Percentiles rank a stretch among this genome's conserved stretches.
These are phyloP conservation scores for Prietella phreatophila DNA, from an alignment of 2,113 vertebrate genomes.

Conservation along the genomic window DNA sequence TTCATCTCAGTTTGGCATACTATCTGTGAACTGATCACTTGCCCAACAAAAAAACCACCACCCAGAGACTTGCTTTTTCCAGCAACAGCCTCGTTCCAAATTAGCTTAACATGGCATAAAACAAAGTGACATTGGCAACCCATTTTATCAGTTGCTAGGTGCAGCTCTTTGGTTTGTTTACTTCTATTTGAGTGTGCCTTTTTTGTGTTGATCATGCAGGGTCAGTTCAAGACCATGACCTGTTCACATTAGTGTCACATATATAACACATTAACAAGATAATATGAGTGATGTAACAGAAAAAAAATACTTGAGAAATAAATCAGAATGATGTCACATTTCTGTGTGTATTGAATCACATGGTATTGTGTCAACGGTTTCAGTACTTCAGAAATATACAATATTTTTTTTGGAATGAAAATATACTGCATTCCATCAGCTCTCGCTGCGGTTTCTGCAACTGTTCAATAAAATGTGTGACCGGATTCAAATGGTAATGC, in stretches of 20 bases:
- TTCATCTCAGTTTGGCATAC: background rate
- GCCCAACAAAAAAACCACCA: background rate
- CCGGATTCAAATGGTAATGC: constrained; percentile 9
- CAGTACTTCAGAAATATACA: background rate
- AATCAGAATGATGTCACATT: background rate
- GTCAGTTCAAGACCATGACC: background rate
- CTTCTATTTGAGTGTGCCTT: background rate
- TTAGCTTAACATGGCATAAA: background rate
- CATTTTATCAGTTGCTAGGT: background rate
- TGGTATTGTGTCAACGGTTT: background rate
- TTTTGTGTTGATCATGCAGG: background rate
- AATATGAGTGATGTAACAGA: background rate
- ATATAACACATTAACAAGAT: background rate
- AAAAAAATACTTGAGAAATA: background rate
- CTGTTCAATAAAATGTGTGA: background rate
- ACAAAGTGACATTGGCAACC: background rate
- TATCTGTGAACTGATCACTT: background rate
- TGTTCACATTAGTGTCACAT: background rate
- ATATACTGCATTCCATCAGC: background rate
- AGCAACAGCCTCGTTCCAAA: background rate
- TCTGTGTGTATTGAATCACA: background rate
- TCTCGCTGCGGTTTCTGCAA: background rate
- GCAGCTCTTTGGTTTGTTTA: background rate
- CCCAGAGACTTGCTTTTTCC: background rate
- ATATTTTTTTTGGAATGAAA: background rate